Base-by-base conservation (phyloP, 2,888 invertebrate genomes). In the Drosophila borborema region DNA sequence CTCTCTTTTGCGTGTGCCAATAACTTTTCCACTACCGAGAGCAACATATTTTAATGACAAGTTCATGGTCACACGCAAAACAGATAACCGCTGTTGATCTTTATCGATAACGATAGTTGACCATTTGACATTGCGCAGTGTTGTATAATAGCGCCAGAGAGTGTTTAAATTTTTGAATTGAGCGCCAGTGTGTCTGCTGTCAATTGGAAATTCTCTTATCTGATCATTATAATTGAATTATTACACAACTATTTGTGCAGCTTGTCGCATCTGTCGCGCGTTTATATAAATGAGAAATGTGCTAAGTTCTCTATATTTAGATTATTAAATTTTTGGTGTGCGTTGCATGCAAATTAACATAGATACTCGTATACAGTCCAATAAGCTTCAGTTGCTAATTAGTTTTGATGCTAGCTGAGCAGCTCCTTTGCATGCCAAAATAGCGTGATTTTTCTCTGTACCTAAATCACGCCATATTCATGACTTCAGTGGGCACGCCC, bases 21-120 rank as follows among this genome's bases (percentile, higher is more conserved):
- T 81, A 79, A 51, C 51, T 76, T 76, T 82, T 80, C 77, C 66
- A 72, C 54, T 31, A 69, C 1, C 10, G 2, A 66, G 36, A 58
- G 18, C 51, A 23, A 16, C 34, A 23, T 55, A 41, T 40, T 31
- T 51, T 64, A 41, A 41, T 54, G 61, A 54, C 41, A 71, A 89
- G 89, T 83, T 85, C 85, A 85, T 54, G 87, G 87, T 48, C 84
- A 58, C 76, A 67, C 68, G 58, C 20, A 55, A 28, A 51, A 23
- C 41, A 45, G 51, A 53, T 64, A 64, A n/a, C 49, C n/a, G 8
- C n/a, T n/a, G 14, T 10, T 53, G 64, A 83, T 64, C 61, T 49
- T 48, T 63, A 71, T 81, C 86, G 82, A 81, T 86, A 86, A 65
- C 86, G 60, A 83, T 81, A 71, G 54, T 43, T 69, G 69, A 38